Base-by-base conservation (phyloP, 2,113 vertebrate species). In the Hepsetus odoe region DNA sequence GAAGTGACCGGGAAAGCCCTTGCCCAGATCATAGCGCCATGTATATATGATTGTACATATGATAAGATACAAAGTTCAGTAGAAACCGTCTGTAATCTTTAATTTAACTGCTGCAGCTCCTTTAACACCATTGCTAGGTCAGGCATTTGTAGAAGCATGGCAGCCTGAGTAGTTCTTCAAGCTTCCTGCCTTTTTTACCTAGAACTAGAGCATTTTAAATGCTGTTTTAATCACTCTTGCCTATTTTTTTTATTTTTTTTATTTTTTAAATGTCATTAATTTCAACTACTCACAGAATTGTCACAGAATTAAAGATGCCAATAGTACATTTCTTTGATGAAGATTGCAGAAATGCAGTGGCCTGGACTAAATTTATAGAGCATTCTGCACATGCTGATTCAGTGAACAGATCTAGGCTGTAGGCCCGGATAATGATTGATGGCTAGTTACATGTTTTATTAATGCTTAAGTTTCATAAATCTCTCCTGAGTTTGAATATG, bases 101-200 rank as follows among this genome's bases (percentile, higher is more conserved):
- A 30, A 61, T 61, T 58, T 26, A 26, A 26, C 55, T 26, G 55
- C n/a, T 61, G 26, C 28, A 32, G 13, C 28, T 61, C 13, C 1
- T 12, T 13, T 30, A 20, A 32, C 14, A 1, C 58, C 32, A 61
- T 32, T 14, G 13, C 58, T 16, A 30, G 26, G 26, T 61, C 12
- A 32, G 5, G 6, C 12, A 61, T 28, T 61, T 32, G 18, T 61
- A 24, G 24, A 2, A 58, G 55, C 26, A 28, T 58, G 28, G 26
- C 26, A 13, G 7, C 10, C 28, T 28, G 26, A 8, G 58, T 30
- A 32, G 28, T 35, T 20, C 59, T 35, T 62, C 30, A 62, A 62
- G 59, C 59, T 62, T 62, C 18, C 59, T 62, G 20, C 30, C 7
- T 62, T 62, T 58, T n/a, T 59, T 59, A 16, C 59, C 59, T 18